Conservation (phyloP, 2,888 invertebrate genomes). For the Coleophora deauratella region DNA sequence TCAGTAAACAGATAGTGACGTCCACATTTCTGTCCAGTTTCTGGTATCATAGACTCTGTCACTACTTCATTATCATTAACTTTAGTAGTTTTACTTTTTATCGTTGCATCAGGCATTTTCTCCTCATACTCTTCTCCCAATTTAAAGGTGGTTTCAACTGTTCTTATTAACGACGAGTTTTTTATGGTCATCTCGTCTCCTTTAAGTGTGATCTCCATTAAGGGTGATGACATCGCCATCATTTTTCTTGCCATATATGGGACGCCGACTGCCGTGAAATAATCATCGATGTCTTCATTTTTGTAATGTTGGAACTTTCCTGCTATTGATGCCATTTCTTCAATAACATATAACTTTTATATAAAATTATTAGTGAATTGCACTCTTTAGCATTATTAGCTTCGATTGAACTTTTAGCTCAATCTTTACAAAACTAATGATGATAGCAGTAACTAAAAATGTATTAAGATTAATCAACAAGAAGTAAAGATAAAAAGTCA, state of each 20-base stretch:
- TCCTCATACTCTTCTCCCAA: slow-evolving; percentile 78
- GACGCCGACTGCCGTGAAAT: slow-evolving; percentile 60
- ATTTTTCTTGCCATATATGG: slow-evolving; percentile 78
- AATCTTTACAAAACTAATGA: too few species aligned
- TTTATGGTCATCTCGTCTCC: slow-evolving; percentile 75
- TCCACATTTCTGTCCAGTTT: slow-evolving; percentile 44
- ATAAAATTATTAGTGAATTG: too few species aligned
- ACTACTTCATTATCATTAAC: slow-evolving; percentile 63
- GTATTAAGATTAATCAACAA: too few species aligned
- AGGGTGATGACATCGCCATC: slow-evolving; percentile 75
- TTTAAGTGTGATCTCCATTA: slow-evolving; percentile 72
- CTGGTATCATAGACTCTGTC: slow-evolving; percentile 55
- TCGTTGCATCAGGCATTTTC: slow-evolving; percentile 69
- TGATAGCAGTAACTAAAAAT: too few species aligned
- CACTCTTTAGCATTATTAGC: too few species aligned
- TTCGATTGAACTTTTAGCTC: too few species aligned
- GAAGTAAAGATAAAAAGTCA: too few species aligned
- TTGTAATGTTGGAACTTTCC: slow-evolving; percentile 78
- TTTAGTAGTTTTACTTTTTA: slow-evolving; percentile 70
- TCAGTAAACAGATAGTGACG: slow-evolving; percentile 55
- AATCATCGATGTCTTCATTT: slow-evolving; percentile 35
- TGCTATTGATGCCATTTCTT: slow-evolving; percentile 68
- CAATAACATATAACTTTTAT: not conserved
- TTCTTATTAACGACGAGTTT: slow-evolving; percentile 71
- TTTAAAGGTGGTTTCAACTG: slow-evolving; percentile 68